phyloP scores from a whole-genome alignment of 2,113 vertebrate genomes.

The Lanius collurio region DNA sequence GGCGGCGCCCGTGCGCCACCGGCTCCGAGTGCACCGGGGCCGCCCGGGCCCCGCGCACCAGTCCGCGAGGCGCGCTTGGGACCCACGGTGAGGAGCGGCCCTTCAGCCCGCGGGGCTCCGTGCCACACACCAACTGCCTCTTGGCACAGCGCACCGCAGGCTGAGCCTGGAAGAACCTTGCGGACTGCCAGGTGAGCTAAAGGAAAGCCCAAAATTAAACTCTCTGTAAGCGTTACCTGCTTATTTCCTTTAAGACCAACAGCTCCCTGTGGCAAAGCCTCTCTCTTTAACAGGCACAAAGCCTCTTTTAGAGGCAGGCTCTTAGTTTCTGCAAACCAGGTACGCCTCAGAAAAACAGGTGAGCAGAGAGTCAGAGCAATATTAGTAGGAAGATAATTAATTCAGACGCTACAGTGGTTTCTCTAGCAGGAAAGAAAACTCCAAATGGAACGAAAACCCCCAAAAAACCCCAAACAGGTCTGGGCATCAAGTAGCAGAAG shows the following conservation, averaged over 20 bases:
- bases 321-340: neutral
- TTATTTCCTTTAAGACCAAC: neutral
- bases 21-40: neutral
- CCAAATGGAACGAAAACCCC: neutral
- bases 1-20: too few species aligned
- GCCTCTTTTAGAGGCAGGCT: neutral
- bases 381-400: neutral
- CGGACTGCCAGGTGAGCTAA: too few species aligned
- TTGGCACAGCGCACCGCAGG: rapidly evolving
- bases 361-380: too few species aligned
- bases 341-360: neutral
- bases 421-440: neutral
- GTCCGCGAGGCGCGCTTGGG: neutral
- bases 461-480: too few species aligned
- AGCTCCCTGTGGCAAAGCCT: neutral
- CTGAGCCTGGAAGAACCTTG: too few species aligned
- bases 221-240: neutral
- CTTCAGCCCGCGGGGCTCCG: neutral
- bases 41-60: neutral
- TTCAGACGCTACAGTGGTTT: neutral
- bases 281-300: neutral
- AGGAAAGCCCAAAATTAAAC: neutral
- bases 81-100: rapidly evolving
- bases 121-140: rapidly evolving
- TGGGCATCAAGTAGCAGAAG: neutral